A percentile compares a stretch with the other conserved stretches of the same genome.
These are phyloP conservation scores for Drosophila triauraria DNA, from an alignment of 1,140 invertebrate genomes.

Conservation along the genomic window DNA sequence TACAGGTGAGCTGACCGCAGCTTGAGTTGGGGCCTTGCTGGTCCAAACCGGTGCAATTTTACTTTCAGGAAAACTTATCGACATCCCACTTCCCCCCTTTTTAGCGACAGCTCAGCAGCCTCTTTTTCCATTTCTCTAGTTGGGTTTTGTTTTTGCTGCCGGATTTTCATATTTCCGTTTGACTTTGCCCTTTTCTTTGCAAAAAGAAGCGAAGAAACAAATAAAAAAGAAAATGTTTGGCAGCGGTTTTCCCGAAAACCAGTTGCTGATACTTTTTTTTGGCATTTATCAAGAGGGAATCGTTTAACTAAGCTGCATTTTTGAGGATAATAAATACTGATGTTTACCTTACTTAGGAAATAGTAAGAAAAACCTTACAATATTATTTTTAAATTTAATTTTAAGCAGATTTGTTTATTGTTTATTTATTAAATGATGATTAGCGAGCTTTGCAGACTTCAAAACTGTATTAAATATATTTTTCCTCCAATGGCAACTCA, in stretches of 20 bases:
- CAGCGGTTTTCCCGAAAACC: not conserved
- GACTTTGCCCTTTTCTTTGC: slow-evolving; percentile 34
- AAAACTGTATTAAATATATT: too few species aligned
- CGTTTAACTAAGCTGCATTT: not conserved
- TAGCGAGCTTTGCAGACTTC: too few species aligned
- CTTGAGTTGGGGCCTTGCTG: not conserved
- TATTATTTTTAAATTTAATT: too few species aligned
- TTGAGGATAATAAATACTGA: too few species aligned
- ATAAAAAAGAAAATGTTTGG: not conserved
- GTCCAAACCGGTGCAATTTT: slow-evolving; percentile 43
- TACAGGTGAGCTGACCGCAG: slow-evolving; percentile 25
- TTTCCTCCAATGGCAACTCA: too few species aligned
- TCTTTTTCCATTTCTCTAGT: not conserved
- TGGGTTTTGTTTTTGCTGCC: not conserved
- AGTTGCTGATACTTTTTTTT: not conserved
- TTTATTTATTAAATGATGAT: too few species aligned
- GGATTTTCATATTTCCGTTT: slow-evolving; percentile 22
- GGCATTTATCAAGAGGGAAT: not conserved
- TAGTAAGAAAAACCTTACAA: too few species aligned
- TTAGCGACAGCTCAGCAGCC: too few species aligned
- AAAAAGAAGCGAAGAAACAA: not conserved
- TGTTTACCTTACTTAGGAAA: too few species aligned
- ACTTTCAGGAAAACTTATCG: slow-evolving; percentile 40
- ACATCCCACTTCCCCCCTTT: slow-evolving; percentile 19
- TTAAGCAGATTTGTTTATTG: accelerated